Evolutionary conservation across 2,113 vertebrate species (phyloP), one percentile per base, ranked within the genome.

Genomic region (Pseudorasbora parva): DNA sequence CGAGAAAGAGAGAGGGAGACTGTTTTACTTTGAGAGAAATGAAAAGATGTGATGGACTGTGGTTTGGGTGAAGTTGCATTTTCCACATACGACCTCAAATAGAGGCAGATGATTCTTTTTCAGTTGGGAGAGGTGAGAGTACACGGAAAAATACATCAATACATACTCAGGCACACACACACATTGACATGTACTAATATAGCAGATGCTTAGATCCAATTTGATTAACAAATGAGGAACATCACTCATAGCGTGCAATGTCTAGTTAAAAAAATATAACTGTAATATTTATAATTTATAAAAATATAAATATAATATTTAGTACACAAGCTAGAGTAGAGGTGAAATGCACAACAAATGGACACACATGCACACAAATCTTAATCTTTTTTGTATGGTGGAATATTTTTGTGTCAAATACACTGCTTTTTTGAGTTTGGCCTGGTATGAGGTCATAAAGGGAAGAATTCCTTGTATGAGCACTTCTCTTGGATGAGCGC

Each of bases 11-110:
- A 54, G 73, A 62, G 68, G 56, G 76, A 82, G 51, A 82, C 90
- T 60, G 89, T 88, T 91, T 92, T 90, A 91, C 92, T 94, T 92
- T 91, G 86, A 88, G 93, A 92, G 89, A 88, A 82, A 91, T 92
- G 91, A 92, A 91, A 49, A 78, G 85, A 86, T 59, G 83, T 84
- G 15, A 19, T 62, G 19, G 90, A 37, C 37, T 37, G 37, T 72
- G 93, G 93, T 94, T 93, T 92, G 86, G 15, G 89, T 93, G 92
- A 94, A 93, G 93, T 90, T 90, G 84, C 88, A 91, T 94, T 95
- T 95, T 95, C 94, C 94, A 94, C 89, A 92, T 87, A 87, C 89
- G 88, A 89, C 87, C 88, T 77, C 27, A 64, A 49, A 84, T 87
- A 83, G 74, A 21, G 62, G 86, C 85, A 87, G 85, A 89, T 90